Conservation (phyloP, 2,113 vertebrate species). For the Perca schrenkii region DNA sequence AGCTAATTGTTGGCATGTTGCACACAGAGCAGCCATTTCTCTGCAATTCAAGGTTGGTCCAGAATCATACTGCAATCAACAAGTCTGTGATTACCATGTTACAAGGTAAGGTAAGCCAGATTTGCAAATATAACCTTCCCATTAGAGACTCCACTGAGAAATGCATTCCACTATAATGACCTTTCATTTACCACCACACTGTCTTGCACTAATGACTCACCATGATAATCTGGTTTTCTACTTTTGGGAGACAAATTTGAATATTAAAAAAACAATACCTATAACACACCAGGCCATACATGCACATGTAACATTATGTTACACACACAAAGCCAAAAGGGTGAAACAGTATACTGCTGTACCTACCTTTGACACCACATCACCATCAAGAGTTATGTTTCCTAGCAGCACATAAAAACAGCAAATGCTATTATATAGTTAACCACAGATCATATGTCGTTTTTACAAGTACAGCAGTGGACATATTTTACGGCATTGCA, state of each 20-base stretch:
- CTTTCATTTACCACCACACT: slow-evolving; percentile 5
- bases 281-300: not conserved
- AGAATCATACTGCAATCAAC: slow-evolving; percentile 19
- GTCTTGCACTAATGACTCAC: slow-evolving; percentile 10
- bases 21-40: slow-evolving; percentile 5
- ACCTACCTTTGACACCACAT: not conserved
- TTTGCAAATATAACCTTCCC: not conserved
- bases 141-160: slow-evolving; percentile 12
- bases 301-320: too few species aligned
- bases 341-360: not conserved
- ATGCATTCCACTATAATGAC: not conserved
- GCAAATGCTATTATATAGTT: not conserved
- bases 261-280: not conserved
- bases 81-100: slow-evolving; percentile 21
- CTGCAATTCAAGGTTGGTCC: slow-evolving; percentile 5
- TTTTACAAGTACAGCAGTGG: not conserved
- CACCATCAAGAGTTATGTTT: not conserved
- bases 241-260: not conserved
- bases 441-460: not conserved
- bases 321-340: not conserved
- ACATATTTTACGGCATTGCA: not conserved
- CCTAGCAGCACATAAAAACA: not conserved
- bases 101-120: not conserved
- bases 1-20: slow-evolving; percentile 23
- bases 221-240: not conserved